Evolutionary conservation across 2,888 invertebrate species (phyloP), one percentile per base, ranked within the genome.

Genomic region (Syritta pipiens): DNA sequence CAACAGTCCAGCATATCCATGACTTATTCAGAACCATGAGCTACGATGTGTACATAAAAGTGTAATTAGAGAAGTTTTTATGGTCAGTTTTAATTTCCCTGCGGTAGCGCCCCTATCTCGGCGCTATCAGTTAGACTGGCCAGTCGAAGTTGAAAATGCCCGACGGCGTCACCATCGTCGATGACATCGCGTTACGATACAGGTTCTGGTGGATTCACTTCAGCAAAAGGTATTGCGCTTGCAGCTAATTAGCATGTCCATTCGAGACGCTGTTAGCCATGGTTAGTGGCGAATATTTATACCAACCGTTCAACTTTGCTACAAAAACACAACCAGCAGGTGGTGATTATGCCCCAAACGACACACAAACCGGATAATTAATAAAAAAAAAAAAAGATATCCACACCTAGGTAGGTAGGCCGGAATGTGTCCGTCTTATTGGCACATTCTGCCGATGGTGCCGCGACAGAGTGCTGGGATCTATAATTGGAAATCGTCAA

Each of bases 61-160:
- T 37, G 62, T 68, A 79, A 79, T 79, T 68, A 79, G 79, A 57
- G 57, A 79, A 62, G 55, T 67, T 79, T 79, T 62, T 68, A 68
- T 72, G 67, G 60, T 32, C 67, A 59, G 40, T 67, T 74, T 62
- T 62, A 74, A 79, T 68, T 68, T 79, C 60, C 79, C 79, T 20
- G 57, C 32, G 74, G 79, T 57, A 48, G 51, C 40, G 7, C 5
- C 17, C 19, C 14, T 14, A 17, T 14, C 35, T 26, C 42, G 19
- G 28, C 12, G 14, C 9, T 65, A 37, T 28, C 53, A 42, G 53
- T 14, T 17, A 51, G 67, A 10, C 48, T 19, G 9, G 20, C 24
- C 37, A 9, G 32, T n/a, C 32, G 32, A 14, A 12, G 7, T 12
- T 12, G 35, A 17, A 14, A 14, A 35, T 7, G 35, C 14, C 14